Base-by-base conservation (phyloP, 37 sponge, comb jelly and placozoan genomes). In the Lycopodina hypogea region DNA sequence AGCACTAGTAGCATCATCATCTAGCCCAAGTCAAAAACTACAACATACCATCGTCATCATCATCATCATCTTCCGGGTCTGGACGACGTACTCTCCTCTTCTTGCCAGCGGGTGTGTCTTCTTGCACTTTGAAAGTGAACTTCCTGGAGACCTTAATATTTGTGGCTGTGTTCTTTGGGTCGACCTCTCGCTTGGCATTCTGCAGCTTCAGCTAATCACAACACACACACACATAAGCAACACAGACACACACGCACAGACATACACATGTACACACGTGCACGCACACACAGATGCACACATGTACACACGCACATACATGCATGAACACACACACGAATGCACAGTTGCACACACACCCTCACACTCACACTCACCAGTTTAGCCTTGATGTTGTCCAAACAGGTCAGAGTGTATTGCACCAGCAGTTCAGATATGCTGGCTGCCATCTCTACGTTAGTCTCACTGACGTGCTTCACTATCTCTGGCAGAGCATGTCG, bases 401-500 rank as follows among this genome's bases (percentile, higher is more conserved):
- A 40, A 30, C 81, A 75, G 15, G n/a, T 61, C 50, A 87, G 63
- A 4, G 76, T 81, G 33, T 69, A 68, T 29, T 87, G 81, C 26
- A 80, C 81, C 19, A 81, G 21, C 33, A 74, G 59, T 58, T 87
- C 81, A 0, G 87, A 59, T 19, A 87, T 76, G 61, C 21, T 59
- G 42, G 87, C 81, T 30, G 87, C 87, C 32, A 68, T 56, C 17
- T 80, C 82, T 1, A 81, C 50, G 62, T 87, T 87, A 21, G 73
- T 37, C 17, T 58, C 70, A 69, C 76, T 85, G 48, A 90, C 69
- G n/a, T 81, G 77, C 33, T 78, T 85, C 6, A 81, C 58, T 22
- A 90, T 69, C 74, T 90, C 90, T 0, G 90, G 86, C 21, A 69
- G 86, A 56, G 81, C 66, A 42, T 81, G 79, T 26, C 79, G 58